Evolutionary conservation across 2,888 invertebrate species (phyloP), one percentile per base, ranked within the genome.

Genomic region (Oscheius sp.): DNA sequence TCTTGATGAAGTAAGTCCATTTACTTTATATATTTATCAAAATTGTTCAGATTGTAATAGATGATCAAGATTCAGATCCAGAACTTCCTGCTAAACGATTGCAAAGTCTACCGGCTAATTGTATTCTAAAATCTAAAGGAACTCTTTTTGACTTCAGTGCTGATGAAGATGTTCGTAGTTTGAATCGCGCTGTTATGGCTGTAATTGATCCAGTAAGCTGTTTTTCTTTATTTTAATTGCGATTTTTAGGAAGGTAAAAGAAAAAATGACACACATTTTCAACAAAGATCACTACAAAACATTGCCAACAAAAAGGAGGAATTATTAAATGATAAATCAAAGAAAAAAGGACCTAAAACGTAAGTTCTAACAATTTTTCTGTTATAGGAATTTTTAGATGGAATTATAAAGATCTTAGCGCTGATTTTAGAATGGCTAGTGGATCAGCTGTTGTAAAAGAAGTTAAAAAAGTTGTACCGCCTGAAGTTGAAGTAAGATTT

Each of bases 201-300:
- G 58, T 72, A n/a, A 46, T 72, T 12, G 72, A 72, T 64, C 72
- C 72, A 18, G 72, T 72, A 55, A 21, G 66, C 49, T 7, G 5
- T 49, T 49, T 7, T 13, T 45, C 16, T 7, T 27, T 43, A 3
- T 63, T 46, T 1, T n/a, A 45, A 35, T 25, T 29, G 9, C 16
- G 16, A 25, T 27, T 29, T 69, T 41, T 58, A 56, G 58, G 56
- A 46, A 29, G 69, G 46, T 35, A 69, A 69, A 41, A 58, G 25
- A 35, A 46, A 69, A 41, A 56, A 69, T 18, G 29, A 58, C 35
- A 12, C 16, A 27, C 9, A 18, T 0, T 27, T 58, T 23, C 58
- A 58, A 27, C 29, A 58, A 27, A 12, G 27, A 3, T 29, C 58
- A 13, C 16, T 21, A 5, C 43, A n/a, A 3, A 61, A 61, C 25